Evolutionary conservation across 1,140 invertebrate genomes (phyloP).

Genomic region (Nomia melanderi): DNA sequence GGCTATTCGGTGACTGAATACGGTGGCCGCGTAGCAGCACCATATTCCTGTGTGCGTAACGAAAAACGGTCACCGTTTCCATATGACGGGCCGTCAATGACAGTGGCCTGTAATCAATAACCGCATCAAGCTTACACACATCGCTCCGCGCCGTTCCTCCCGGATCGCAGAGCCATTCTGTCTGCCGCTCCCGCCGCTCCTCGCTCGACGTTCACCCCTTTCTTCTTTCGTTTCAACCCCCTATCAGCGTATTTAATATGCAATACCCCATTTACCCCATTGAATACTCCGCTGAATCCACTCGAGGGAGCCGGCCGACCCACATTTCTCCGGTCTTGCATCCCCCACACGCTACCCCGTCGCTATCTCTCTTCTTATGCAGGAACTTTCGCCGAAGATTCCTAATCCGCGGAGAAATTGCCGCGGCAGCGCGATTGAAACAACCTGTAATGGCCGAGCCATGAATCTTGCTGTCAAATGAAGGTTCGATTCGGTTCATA

Average conservation of each 20-base stretch:
- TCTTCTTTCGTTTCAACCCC: constrained; percentile 59
- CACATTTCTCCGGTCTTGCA: constrained; percentile 62
- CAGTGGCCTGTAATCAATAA: constrained; percentile 76
- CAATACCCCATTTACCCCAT: constrained; percentile 76
- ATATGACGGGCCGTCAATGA: constrained; percentile 75
- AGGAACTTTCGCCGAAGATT: constrained; percentile 58
- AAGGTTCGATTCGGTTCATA: neutral
- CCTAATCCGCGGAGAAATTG: constrained; percentile 52
- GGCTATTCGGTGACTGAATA: constrained; percentile 33
- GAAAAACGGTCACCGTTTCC: constrained; percentile 65
- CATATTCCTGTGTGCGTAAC: constrained; percentile 36
- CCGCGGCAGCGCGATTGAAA: neutral
- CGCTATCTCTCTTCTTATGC: neutral
- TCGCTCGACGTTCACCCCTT: neutral
- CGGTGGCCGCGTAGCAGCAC: constrained; percentile 7
- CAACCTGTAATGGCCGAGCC: neutral
- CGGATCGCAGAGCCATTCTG: constrained; percentile 48
- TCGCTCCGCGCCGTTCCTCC: constrained; percentile 60
- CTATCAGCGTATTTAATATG: constrained; percentile 72
- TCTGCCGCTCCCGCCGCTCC: constrained; percentile 8
- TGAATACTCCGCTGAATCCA: constrained; percentile 69
- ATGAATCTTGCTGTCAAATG: neutral
- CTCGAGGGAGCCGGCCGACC: constrained; percentile 67
- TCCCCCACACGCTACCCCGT: neutral
- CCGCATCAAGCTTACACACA: constrained; percentile 74